Evolutionary conservation across 2,888 invertebrate species (phyloP), one percentile per base, ranked within the genome.

Genomic region (Philopedon plagiatum): DNA sequence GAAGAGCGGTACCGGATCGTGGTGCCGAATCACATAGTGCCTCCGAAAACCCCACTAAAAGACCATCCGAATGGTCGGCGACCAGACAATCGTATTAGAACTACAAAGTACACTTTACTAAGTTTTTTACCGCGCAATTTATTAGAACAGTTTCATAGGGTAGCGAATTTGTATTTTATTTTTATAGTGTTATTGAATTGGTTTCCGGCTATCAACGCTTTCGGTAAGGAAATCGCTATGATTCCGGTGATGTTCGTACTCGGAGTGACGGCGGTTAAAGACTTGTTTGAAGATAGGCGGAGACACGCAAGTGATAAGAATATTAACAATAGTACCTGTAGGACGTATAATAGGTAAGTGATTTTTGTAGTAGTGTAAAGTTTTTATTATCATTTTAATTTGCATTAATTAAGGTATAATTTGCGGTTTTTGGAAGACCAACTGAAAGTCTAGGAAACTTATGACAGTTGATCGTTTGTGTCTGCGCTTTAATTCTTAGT

Each of bases 151-250:
- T 98, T 99, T 86, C 98, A 98, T 86, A 91, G 98, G 75, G 95
- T 97, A 83, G 98, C 98, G 76, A 99, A 99, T 89, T 89, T 99
- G 82, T 99, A 98, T 88, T 99, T 99, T 87, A 93, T 98, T 83
- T 95, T 97, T 84, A 97, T 99, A 84, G 97, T 98, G 80, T 87
- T 97, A 79, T 90, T 98, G 76, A 98, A 98, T 87, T 98, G 97
- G 97, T 93, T 98, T 83, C 97, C 97, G 2, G 91, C 93, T 34
- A 94, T 97, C 74, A 95, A 94, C 87, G 97, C 97, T 2, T 97
- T 98, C 86, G 97, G 96, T 75, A 97, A 97, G 85, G 97, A 97
- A 87, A 91, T 98, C 78, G 96, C 97, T 13, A 96, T 97, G 94
- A 90, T 97, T 79, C 97, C 98, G 1, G 96, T 98, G 76, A 87